Evolutionary conservation across 2,888 invertebrate species (phyloP).

Genomic region (Subacronicta megacephala): DNA sequence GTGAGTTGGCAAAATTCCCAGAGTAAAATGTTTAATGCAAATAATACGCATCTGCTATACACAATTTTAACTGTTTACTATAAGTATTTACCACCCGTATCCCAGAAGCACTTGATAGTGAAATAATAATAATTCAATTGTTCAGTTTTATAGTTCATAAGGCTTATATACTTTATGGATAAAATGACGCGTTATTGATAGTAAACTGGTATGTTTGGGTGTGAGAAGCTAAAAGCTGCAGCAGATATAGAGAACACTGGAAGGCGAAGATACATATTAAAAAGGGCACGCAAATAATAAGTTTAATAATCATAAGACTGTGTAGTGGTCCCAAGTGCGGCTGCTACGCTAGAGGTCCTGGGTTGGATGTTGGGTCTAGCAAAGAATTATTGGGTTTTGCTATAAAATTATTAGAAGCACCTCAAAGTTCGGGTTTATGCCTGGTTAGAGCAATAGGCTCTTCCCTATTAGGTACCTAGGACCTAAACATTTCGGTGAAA

Average conservation of each 20-base stretch:
- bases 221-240: conserved; percentile 72
- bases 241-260: conserved; percentile 62
- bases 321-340: too few species aligned
- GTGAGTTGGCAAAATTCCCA: conserved; percentile 42
- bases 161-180: conserved; percentile 69
- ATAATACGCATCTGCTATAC: conserved; percentile 47
- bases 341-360: too few species aligned
- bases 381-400: too few species aligned
- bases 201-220: conserved; percentile 75
- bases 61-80: conserved; percentile 47
- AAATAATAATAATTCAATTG: conserved; percentile 64
- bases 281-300: not conserved
- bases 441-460: too few species aligned
- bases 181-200: conserved; percentile 83
- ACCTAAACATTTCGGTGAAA: too few species aligned
- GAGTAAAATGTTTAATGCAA: conserved; percentile 52
- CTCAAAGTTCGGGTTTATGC: too few species aligned
- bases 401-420: too few species aligned
- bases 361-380: too few species aligned
- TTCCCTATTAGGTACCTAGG: too few species aligned
- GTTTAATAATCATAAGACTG: too few species aligned
- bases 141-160: conserved; percentile 63
- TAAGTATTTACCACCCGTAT: too few species aligned
- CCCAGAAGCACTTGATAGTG: conserved; percentile 35
- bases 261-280: conserved; percentile 40